Evolutionary conservation across 1,140 invertebrate species (phyloP), one percentile per base, ranked within the genome.

Genomic region (Euglossa dilemma): DNA sequence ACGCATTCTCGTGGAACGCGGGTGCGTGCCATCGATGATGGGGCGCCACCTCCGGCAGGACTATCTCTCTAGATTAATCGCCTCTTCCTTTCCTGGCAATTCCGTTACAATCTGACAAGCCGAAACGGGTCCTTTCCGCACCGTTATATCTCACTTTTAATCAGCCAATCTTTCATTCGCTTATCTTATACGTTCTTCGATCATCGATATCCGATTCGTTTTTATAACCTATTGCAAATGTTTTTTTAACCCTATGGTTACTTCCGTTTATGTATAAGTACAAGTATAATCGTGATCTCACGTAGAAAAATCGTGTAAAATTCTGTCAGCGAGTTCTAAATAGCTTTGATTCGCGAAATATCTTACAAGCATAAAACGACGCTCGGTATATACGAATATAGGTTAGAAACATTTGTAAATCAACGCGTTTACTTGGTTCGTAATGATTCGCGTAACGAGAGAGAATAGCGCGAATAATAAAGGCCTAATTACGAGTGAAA

Each of bases 1-100:
- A 61, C 25, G 77, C 66, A 50, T 79, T 79, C 67, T 14, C n/a
- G 54, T 50, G 54, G 18, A 57, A 79, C 66, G 43, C 67, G 43
- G 77, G 66, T 70, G 66, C 45, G 25, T 59, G 54, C 43, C 36
- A 45, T 12, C 23, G 23, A 70, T 64, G n/a, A 52, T 79, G 45
- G 66, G 43, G 43, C 67, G 77, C 43, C 54, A 43, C 50, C 63
- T 54, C 43, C 20, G 16, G 12, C 12, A 47, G 12, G 8, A 74
- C 50, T n/a, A 80, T 74, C 70, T 4, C 9, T 9, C 8, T 47
- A 12, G 43, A 74, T 74, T 56, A 8, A 16, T 43, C 11, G 16
- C 14, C 12, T 45, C 36, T 59, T 59, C 54, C 23, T 57, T 73
- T 74, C 36, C 20, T 45, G 43, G 43, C 5, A 74, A 74, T 45